Percentiles rank a stretch among this genome's conserved stretches.
Conservation (phyloP, 2,888 invertebrate species). For the Melanostoma mellinum region DNA sequence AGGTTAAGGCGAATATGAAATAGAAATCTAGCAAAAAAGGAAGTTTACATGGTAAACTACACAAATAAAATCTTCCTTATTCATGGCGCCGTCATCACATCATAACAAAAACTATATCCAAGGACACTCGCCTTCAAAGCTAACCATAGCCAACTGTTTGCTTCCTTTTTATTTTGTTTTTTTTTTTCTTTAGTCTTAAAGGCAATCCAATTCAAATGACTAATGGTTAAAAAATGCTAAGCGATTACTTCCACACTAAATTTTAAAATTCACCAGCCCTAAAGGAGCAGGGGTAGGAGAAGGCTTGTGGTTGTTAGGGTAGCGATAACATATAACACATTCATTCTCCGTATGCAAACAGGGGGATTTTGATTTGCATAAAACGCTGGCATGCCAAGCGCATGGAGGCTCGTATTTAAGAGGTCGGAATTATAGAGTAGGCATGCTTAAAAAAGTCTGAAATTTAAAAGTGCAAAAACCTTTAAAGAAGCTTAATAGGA, state of each 20-base stretch:
- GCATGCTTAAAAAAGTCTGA: slow-evolving; percentile 15
- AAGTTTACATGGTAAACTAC: slow-evolving; percentile 29
- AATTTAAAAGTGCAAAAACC: slow-evolving; percentile 62
- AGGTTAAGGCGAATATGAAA: slow-evolving; percentile 26
- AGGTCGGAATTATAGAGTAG: slow-evolving; percentile 31
- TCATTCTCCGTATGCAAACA: slow-evolving; percentile 37
- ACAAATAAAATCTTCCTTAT: slow-evolving; percentile 24
- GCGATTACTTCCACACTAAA: slow-evolving; percentile 65
- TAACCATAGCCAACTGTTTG: slow-evolving; percentile 23
- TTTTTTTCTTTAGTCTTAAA: slow-evolving; percentile 13
- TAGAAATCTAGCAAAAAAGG: not conserved
- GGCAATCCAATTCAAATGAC: slow-evolving; percentile 57
- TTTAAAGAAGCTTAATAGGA: slow-evolving; percentile 55
- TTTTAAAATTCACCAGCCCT: slow-evolving; percentile 56
- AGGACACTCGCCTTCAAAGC: slow-evolving; percentile 1
- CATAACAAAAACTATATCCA: slow-evolving; percentile 23
- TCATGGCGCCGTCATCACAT: slow-evolving; percentile 22
- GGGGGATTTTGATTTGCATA: slow-evolving; percentile 67
- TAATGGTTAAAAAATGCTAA: slow-evolving; percentile 69
- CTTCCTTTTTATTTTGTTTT: slow-evolving; percentile 14
- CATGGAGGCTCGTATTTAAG: slow-evolving; percentile 26
- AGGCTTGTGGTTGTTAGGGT: slow-evolving; percentile 18
- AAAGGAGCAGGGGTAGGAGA: not conserved
- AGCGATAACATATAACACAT: slow-evolving; percentile 62
- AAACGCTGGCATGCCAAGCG: slow-evolving; percentile 46